A percentile compares a stretch with the other conserved stretches of the same genome.
Evolutionary conservation across 1,140 invertebrate genomes (phyloP).

Genomic region (Thaumatotibia leucotreta): DNA sequence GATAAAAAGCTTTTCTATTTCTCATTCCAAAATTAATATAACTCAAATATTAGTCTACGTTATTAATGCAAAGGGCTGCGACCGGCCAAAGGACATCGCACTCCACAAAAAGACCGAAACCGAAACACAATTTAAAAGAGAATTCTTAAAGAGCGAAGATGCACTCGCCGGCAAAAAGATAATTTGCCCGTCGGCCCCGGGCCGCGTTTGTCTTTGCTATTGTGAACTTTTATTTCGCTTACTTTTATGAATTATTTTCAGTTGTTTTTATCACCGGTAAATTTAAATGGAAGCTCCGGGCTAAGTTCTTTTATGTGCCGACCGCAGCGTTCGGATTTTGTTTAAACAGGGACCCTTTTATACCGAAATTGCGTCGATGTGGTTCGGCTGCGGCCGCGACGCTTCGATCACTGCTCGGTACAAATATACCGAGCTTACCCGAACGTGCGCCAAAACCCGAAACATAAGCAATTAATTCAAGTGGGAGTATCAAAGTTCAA

Average conservation of each 20-base stretch:
- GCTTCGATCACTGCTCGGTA: not conserved
- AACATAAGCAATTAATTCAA: conserved; percentile 7
- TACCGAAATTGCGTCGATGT: conserved; percentile 1
- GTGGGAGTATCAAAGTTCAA: conserved; percentile 23
- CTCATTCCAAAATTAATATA: not conserved
- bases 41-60: conserved; percentile 39
- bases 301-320: conserved; percentile 22
- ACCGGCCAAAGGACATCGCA: conserved; percentile 56
- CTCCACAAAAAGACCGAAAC: conserved; percentile 58
- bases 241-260: conserved; percentile 72
- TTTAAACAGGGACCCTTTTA: conserved; percentile 26
- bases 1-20: conserved; percentile 1
- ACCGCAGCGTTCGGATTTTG: conserved; percentile 33
- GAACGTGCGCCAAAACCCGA: not conserved
- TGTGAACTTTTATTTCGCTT: conserved; percentile 68
- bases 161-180: conserved; percentile 54
- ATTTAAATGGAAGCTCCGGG: conserved; percentile 49
- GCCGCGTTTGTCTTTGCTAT: conserved; percentile 70
- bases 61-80: conserved; percentile 56
- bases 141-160: conserved; percentile 72
- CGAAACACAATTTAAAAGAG: conserved; percentile 72
- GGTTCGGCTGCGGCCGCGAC: not conserved
- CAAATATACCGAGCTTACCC: not conserved
- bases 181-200: conserved; percentile 54
- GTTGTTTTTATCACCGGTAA: conserved; percentile 66